Base-by-base conservation (phyloP, 1,140 invertebrate species). In the Orius insidiosus region DNA sequence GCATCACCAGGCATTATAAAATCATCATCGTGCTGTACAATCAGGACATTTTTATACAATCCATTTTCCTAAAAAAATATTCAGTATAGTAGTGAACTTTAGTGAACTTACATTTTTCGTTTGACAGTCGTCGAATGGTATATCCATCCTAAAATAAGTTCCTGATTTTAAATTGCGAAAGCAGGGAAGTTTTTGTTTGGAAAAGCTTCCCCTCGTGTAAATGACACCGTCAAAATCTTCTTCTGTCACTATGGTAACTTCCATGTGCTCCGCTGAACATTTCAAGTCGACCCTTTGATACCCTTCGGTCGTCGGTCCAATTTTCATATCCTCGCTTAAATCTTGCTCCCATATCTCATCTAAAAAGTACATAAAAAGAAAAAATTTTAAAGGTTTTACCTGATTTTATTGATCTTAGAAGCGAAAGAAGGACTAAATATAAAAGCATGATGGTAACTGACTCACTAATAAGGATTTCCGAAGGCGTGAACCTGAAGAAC, bases 1-100 rank as follows among this genome's bases (percentile, higher is more conserved):
- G 71, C 68, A 57, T 75, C 72, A 1, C 72, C 72, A 2, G 72
- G 71, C 43, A 71, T 73, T 45, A 75, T 68, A 4, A 75, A 54
- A 47, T 75, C 71, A 32, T 73, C 69, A 56, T 75, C 73, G 50
- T 74, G 68, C 53, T 75, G 73, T 11, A 75, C 61, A 8, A 75
- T 64, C 19, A 75, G 58, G 10, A 69, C 63, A 48, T 72, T 74
- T 1, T 62, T 66, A 55, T 69, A 72, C 1, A 66, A 62, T 19
- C 71, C 63, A 3, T 62, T 65, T 68, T 60, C 62, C 71, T 47
- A 16, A 50, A 50, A n/a, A 49, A 38, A 48, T n/a, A n/a, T n/a
- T n/a, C n/a, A n/a, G n/a, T n/a, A n/a, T n/a, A n/a, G n/a, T n/a
- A n/a, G n/a, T n/a, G n/a, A n/a, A n/a, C n/a, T 36, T 36, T 47